Conservation (phyloP, 2,797 vertebrate species). For the Ara ararauna region DNA sequence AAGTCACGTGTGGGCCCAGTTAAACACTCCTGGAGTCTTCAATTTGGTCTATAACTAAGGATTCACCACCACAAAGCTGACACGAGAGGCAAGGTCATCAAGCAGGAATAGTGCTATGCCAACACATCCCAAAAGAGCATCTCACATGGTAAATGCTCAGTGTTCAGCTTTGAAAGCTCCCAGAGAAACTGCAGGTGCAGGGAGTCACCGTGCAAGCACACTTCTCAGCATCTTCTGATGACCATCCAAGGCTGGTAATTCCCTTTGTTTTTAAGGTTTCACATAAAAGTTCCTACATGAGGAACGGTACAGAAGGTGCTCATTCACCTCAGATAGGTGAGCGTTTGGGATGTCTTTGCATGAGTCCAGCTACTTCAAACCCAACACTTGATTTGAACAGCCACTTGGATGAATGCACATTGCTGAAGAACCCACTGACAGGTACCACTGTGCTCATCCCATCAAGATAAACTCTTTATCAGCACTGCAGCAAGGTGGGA, state of each 20-base stretch:
- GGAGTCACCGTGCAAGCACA: not conserved
- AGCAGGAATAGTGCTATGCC: not conserved
- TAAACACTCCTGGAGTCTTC: not conserved
- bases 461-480: not conserved
- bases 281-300: not conserved
- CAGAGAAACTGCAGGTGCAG: not conserved
- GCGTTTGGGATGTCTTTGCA: not conserved
- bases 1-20: not conserved
- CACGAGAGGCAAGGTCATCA: not conserved
- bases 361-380: not conserved
- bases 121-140: not conserved
- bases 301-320: not conserved
- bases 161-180: not conserved
- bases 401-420: accelerated
- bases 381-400: not conserved
- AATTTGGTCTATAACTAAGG: not conserved
- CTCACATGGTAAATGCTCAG: not conserved
- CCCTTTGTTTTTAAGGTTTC: not conserved
- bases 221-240: not conserved
- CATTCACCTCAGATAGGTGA: not conserved
- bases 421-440: not conserved
- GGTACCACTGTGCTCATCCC: not conserved
- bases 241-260: not conserved
- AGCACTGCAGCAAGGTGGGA: not conserved
- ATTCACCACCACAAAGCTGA: not conserved